These are phyloP conservation scores for Characodon lateralis DNA, from an alignment of 2,797 vertebrate species.

Conservation along the genomic window DNA sequence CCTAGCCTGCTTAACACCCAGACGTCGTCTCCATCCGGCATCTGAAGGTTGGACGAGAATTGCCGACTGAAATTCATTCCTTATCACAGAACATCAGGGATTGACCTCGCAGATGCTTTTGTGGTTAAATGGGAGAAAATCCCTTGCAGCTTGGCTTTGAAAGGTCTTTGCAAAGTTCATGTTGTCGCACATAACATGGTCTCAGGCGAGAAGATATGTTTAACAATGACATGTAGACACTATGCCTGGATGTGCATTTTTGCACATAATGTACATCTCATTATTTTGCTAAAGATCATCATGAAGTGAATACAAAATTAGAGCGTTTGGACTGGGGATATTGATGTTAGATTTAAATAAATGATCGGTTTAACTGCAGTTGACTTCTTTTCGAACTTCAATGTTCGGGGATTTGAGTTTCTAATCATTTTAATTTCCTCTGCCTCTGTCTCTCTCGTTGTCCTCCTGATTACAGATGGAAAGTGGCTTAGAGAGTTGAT, in stretches of 20 bases:
- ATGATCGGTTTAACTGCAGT: conserved; percentile 68
- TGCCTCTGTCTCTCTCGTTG: conserved; percentile 41
- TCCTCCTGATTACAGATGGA: conserved; percentile 62
- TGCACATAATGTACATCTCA: background rate
- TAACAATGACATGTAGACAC: background rate
- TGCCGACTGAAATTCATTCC: background rate
- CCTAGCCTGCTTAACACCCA: background rate
- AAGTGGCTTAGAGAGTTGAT: conserved; percentile 66
- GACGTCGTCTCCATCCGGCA: conserved; percentile 8
- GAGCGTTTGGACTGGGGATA: conserved; percentile 40
- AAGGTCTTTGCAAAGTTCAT: background rate
- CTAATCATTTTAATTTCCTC: conserved; percentile 63
- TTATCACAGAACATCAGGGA: background rate
- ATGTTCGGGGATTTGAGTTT: conserved; percentile 69
- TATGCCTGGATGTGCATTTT: conserved; percentile 3
- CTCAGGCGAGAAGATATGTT: background rate
- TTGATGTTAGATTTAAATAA: conserved; percentile 47
- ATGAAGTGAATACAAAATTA: conserved; percentile 22
- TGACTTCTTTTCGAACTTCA: conserved; percentile 67
- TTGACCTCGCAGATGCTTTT: conserved; percentile 5
- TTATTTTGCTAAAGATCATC: conserved; percentile 14
- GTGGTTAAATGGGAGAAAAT: conserved; percentile 9
- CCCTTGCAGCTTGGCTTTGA: background rate
- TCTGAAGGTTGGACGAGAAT: background rate
- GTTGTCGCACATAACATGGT: background rate